Conservation (phyloP, 2,113 vertebrate species). For the Pseudolaguvia tuberculata region DNA sequence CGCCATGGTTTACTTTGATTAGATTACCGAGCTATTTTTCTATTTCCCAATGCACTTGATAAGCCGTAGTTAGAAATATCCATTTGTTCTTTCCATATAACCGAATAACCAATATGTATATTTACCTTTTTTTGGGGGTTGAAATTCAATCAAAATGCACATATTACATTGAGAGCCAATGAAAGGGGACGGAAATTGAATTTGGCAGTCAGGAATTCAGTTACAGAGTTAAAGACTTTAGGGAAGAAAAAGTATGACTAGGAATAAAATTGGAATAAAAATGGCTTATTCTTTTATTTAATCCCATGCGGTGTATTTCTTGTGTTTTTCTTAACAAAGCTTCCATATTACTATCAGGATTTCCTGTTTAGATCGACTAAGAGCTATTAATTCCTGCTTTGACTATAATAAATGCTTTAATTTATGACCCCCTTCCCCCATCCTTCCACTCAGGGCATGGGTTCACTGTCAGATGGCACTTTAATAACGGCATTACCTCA, state of each 20-base stretch:
- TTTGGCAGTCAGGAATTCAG: conserved; percentile 98
- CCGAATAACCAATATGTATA: conserved; percentile 99
- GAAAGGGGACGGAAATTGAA: conserved; percentile 95
- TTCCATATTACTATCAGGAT: conserved; percentile 45
- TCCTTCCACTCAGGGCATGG: conserved; percentile 60
- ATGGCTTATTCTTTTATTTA: too few species aligned
- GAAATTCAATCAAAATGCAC: conserved; percentile 98
- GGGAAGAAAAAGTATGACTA: conserved; percentile 73
- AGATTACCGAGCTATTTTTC: conserved; percentile 88
- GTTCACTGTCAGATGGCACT: conserved; percentile 64
- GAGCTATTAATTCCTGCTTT: conserved; percentile 71
- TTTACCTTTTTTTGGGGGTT: conserved; percentile 86
- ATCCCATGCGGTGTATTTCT: too few species aligned
- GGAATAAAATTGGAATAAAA: conserved; percentile 64
- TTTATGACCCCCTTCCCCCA: conserved; percentile 54
- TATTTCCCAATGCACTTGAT: conserved; percentile 97
- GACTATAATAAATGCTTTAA: conserved; percentile 76
- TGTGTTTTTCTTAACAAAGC: not conserved
- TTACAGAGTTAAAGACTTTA: conserved; percentile 99
- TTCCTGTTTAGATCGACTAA: conserved; percentile 65
- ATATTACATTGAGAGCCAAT: conserved; percentile 87
- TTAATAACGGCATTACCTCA: conserved; percentile 74
- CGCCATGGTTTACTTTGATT: conserved; percentile 85
- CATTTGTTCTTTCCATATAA: conserved; percentile 91
- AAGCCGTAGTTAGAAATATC: conserved; percentile 95